Evolutionary conservation across 2,888 invertebrate species (phyloP), one percentile per base, ranked within the genome.

Genomic region (Cantharis nigra): DNA sequence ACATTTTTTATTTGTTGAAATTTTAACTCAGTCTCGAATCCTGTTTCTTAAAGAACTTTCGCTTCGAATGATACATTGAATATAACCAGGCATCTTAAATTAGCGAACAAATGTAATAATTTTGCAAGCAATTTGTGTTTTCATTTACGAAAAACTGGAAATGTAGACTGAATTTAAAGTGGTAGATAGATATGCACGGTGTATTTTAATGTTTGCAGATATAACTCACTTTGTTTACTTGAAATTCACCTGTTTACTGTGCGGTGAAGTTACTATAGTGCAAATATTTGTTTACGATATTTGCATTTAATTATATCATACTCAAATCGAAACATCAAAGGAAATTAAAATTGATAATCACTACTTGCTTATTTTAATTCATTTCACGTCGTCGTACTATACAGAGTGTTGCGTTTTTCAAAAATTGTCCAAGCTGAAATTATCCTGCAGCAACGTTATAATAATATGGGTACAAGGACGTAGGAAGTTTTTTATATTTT

Each of bases 281-380:
- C 79, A 79, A 81, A 81, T 80, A 81, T 81, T 81, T 80, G 74
- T 80, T 72, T 72, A 79, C 79, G 77, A 80, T 81, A 81, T 80
- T 81, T 78, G 80, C 78, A 80, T 81, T 81, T 81, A 81, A 81
- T 81, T 79, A 79, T 76, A 75, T 79, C 69, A 63, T 78, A 49
- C 74, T 62, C 71, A 76, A 73, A 79, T 81, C 76, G 74, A 80
- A 74, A 80, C 80, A 79, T 81, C 81, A 81, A 81, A 80, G 79
- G 75, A 72, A 49, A 69, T 74, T 72, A 77, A 71, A 69, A 23
- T 18, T 72, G 69, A 70, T 70, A 79, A 77, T 78, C 74, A 75
- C 63, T 72, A 26, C 23, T 67, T 67, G 65, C 65, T 23, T 23
- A 67, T 67, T 82, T 80, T 82, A 84, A 70, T 33, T 70, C 23